phyloP scores from a whole-genome alignment of 2,797 vertebrate genomes.

The Tapirus indicus region DNA sequence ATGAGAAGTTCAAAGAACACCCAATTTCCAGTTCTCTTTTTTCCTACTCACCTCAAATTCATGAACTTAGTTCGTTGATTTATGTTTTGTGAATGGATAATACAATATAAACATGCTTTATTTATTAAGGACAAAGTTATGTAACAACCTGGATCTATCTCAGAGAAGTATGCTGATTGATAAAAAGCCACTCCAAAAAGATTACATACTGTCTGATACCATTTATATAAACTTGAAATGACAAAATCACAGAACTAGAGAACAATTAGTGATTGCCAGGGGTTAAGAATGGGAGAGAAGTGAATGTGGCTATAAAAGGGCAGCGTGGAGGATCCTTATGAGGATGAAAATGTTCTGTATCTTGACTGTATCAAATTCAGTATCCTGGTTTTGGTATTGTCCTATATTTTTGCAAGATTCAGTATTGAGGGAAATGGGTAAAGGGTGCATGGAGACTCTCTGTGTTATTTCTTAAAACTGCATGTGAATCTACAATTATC shows the following conservation, averaged over 20 bases:
- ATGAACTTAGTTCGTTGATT: not conserved
- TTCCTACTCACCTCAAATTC: not conserved
- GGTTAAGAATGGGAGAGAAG: not conserved
- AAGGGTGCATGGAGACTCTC: not conserved
- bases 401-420: not conserved
- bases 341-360: not conserved
- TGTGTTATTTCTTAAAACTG: not conserved
- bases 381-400: no score
- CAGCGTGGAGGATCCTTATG: fast-evolving
- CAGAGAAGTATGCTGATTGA: not conserved
- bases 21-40: not conserved
- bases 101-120: not conserved
- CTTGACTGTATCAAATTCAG: not conserved
- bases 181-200: not conserved
- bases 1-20: not conserved
- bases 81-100: no score
- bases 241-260: not conserved
- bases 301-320: not conserved
- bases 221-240: not conserved
- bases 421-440: not conserved
- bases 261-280: not conserved
- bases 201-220: no score
- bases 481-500: not conserved
- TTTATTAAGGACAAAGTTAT: not conserved
- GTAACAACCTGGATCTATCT: not conserved